Evolutionary conservation across 2,888 invertebrate genomes (phyloP), one percentile per base, ranked within the genome.

Genomic region (Sepiola atlantica): DNA sequence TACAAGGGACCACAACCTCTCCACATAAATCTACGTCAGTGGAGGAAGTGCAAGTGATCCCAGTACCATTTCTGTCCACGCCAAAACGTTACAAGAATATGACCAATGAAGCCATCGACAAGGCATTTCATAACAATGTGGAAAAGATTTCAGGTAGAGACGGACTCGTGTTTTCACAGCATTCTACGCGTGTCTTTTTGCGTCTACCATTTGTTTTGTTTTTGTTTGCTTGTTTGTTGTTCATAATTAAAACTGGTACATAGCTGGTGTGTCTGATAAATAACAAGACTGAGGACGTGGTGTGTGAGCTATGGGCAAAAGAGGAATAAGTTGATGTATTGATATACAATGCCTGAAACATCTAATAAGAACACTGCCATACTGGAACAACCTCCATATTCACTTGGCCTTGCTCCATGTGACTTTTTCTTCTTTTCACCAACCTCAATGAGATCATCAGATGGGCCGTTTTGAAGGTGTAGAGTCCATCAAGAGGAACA

Each of bases 11-110:
- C 77, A 77, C 77, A 77, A 77, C 77, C 77, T 77, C 77, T n/a
- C 77, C 77, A 28, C 77, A n/a, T 93, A 95, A 96, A 20, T 94
- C 95, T 10, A 91, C 95, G 92, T 92, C 95, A 20, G 95, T 95
- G 45, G 95, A 95, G 94, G 95, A 96, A 90, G 95, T 95, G 18
- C 95, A 95, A 45, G 95, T 96, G 28, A 95, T 95, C 20, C 95
- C 96, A 12, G 96, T 96, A 35, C 95, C 96, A 20, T 95, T 95
- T 10, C 95, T 96, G 96, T 95, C 35, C 28, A 95, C 95, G 55
- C 95, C 95, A 12, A 77, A 77, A 77, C 77, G 77, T 12, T 77
- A n/a, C 77, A 77, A 77, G 77, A 77, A 77, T 77, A n/a, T 77
- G 77, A 16, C n/a, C 77, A 77, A 77, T 16, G 77, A 77, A 77